Evolutionary conservation across 2,113 vertebrate genomes (phyloP).

Genomic region (Periophthalmus modestus): DNA sequence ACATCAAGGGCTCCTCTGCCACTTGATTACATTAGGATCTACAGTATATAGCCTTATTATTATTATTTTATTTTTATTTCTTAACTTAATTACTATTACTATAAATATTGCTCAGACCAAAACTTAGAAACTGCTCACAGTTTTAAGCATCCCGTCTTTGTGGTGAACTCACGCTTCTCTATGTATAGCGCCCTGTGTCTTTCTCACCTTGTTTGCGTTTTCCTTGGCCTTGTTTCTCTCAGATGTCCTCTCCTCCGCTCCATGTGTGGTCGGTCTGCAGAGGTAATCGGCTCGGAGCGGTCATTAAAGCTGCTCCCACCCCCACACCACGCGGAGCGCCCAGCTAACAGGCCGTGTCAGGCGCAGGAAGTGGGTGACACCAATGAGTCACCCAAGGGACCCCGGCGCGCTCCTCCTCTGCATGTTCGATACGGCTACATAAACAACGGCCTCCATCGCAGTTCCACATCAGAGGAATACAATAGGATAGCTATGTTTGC

Average conservation of each 20-base stretch:
- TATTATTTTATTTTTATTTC: too few species aligned
- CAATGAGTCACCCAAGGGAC: background rate
- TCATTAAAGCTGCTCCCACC: conserved; percentile 56
- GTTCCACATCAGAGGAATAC: background rate
- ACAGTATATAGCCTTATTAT: too few species aligned
- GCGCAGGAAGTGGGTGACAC: background rate
- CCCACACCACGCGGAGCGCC: conserved; percentile 33
- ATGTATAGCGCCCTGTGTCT: background rate
- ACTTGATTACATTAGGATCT: too few species aligned
- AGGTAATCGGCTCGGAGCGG: conserved; percentile 47
- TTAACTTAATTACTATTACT: too few species aligned
- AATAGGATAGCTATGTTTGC: background rate
- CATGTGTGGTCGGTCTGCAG: conserved; percentile 15
- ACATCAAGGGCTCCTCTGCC: too few species aligned
- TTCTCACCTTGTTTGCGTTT: background rate
- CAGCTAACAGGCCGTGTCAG: conserved; percentile 41
- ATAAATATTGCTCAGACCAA: too few species aligned
- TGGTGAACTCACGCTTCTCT: background rate
- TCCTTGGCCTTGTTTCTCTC: conserved; percentile 24
- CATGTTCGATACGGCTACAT: background rate
- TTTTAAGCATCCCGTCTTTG: too few species aligned
- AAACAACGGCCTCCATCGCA: background rate
- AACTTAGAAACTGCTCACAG: too few species aligned
- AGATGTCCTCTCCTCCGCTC: conserved; percentile 7
- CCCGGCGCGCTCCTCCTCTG: background rate